Base-by-base conservation (phyloP, 2,888 invertebrate genomes). In the Trissolcus brochymenae region DNA sequence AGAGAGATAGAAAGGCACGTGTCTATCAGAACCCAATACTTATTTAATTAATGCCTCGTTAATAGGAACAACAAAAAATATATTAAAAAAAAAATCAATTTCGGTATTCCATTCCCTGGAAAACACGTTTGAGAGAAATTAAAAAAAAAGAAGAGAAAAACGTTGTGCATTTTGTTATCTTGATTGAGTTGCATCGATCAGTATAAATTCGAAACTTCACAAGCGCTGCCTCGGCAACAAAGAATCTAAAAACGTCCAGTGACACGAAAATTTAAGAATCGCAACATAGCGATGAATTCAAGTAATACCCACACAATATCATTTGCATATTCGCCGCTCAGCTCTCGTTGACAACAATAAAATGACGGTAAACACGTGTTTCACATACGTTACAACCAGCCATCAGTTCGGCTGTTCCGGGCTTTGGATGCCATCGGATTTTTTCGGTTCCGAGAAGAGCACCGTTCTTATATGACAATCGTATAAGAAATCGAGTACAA, bases 291-390 rank as follows among this genome's bases (percentile, higher is more conserved):
- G 57, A 29, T 62, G 55, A 73, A 79, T 76, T 76, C 43, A 61
- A 54, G 56, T 54, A 65, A 51, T 56, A 65, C 55, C 55, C 73
- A 61, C 74, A 57, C 49, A 56, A 65, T 62, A 51, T 67, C 71
- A 79, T 79, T 77, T 79, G 74, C 77, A 79, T 79, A 77, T 77
- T 77, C 68, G 54, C 57, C 50, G 57, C 61, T 76, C 66, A 79
- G 65, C 73, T 55, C 74, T 72, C 75, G 72, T 75, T 79, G 72
- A 77, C 79, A 79, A 79, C 79, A 79, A 79, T 77, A 77, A 78
- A 79, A 79, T 77, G 77, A 65, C 57, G 74, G 64, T 79, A 72
- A 79, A 79, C 79, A 77, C 75, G 70, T 79, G 79, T 79, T 74
- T 77, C 72, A 64, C 66, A 66, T 79, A 70, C 77, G 77, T 79